Percentiles rank a stretch among this genome's conserved stretches.
These are phyloP conservation scores for Danio choprae DNA, from an alignment of 2,797 vertebrate species.

Conservation along the genomic window DNA sequence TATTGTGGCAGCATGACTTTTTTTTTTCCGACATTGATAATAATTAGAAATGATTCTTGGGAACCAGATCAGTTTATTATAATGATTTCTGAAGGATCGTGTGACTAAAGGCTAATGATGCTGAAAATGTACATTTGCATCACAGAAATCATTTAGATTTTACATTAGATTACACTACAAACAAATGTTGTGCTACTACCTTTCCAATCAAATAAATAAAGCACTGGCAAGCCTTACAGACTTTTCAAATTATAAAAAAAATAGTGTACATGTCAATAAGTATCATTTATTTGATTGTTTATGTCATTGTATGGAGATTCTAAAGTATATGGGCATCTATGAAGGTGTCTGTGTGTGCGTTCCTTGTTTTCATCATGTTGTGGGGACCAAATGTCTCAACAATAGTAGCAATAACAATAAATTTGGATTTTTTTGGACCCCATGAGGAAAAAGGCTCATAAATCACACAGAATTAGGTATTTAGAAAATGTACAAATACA, in stretches of 20 bases:
- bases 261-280: not conserved
- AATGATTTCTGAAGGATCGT: not conserved
- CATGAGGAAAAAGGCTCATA: too few relatives aligned
- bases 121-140: not conserved
- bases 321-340: not conserved
- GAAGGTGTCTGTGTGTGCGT: conserved; percentile 18
- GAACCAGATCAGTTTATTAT: not conserved
- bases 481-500: too few relatives aligned
- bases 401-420: too few relatives aligned
- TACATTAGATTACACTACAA: not conserved
- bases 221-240: too few relatives aligned
- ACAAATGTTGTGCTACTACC: not conserved
- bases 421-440: too few relatives aligned
- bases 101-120: not conserved
- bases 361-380: too few relatives aligned
- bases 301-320: not conserved
- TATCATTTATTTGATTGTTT: not conserved
- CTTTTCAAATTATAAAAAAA: not conserved
- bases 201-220: not conserved
- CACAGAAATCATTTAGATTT: not conserved
- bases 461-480: too few relatives aligned
- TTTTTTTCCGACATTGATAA: too few relatives aligned
- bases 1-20: too few relatives aligned
- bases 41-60: not conserved
- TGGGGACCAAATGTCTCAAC: too few relatives aligned